These are phyloP conservation scores for Bembecia ichneumoniformis DNA, from an alignment of 2,888 invertebrate genomes.

Conservation along the genomic window DNA sequence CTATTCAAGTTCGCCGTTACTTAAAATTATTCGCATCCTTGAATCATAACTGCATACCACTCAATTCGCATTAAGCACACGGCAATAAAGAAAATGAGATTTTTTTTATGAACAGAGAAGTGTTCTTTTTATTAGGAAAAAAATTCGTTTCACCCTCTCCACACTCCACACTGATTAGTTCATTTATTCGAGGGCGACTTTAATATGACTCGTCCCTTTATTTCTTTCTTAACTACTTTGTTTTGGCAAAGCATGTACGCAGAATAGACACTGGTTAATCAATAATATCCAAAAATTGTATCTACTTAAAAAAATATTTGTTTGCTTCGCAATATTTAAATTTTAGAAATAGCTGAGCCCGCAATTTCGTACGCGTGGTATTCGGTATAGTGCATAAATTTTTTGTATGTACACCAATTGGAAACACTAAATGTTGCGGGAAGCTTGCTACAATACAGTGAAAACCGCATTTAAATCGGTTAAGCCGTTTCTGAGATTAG, in stretches of 20 bases:
- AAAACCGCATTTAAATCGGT: no score
- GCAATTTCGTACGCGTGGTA: no score
- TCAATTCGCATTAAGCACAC: slow-evolving; percentile 67
- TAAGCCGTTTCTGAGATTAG: no score
- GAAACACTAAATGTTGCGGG: no score
- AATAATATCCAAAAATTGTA: no score
- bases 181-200: slow-evolving; percentile 57
- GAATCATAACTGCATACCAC: slow-evolving; percentile 69
- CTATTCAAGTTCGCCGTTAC: slow-evolving; percentile 20
- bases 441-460: no score
- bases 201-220: slow-evolving; percentile 58
- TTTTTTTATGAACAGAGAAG: slow-evolving; percentile 62
- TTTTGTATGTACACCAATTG: no score
- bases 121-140: slow-evolving; percentile 65
- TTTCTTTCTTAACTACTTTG: slow-evolving; percentile 38
- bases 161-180: slow-evolving; percentile 49
- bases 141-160: slow-evolving; percentile 31
- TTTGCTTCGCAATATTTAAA: no score
- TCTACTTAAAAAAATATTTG: no score
- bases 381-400: no score
- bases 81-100: slow-evolving; percentile 70
- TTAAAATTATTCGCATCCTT: slow-evolving; percentile 68
- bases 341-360: no score
- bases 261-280: no score
- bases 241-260: slow-evolving; percentile 7